Conservation (phyloP, 1,140 invertebrate species). For the Tetragnatha versicolor region DNA sequence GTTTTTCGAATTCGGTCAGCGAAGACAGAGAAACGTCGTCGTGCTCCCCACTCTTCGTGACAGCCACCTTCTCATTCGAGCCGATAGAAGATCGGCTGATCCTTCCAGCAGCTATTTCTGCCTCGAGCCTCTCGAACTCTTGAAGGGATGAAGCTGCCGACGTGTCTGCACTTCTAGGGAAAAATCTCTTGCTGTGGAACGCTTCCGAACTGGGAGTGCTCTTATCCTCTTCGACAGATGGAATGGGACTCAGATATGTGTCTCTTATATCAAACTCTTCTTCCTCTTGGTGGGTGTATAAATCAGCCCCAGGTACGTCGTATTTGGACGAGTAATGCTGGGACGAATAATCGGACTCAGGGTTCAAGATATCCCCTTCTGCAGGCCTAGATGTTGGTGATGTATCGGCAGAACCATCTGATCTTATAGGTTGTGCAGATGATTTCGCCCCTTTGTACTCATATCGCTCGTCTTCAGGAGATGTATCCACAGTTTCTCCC, state of each 20-base stretch:
- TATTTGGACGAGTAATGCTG: conserved; percentile 27
- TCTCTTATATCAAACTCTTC: conserved; percentile 54
- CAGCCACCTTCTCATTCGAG: conserved; percentile 56
- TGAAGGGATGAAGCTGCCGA: conserved; percentile 63
- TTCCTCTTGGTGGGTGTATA: conserved; percentile 73
- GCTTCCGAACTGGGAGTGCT: conserved; percentile 51
- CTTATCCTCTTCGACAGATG: conserved; percentile 72
- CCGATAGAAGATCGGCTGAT: conserved; percentile 53
- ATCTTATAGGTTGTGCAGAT: background rate
- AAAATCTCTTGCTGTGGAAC: conserved; percentile 29
- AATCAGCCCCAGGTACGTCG: conserved; percentile 40
- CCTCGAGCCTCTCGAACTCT: conserved; percentile 67
- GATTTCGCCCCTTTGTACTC: conserved; percentile 23
- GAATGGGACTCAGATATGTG: conserved; percentile 31
- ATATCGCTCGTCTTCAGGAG: conserved; percentile 54
- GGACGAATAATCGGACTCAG: conserved; percentile 41
- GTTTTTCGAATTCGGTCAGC: conserved; percentile 90
- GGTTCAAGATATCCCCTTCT: conserved; percentile 33
- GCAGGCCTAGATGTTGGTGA: background rate
- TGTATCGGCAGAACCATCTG: background rate
- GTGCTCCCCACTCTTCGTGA: conserved; percentile 74
- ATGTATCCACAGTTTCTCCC: conserved; percentile 51
- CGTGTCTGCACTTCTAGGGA: conserved; percentile 50
- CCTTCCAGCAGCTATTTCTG: conserved; percentile 59
- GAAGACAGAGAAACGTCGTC: conserved; percentile 88